Base-by-base conservation (phyloP, 2,113 vertebrate genomes). In the Perca schrenkii region DNA sequence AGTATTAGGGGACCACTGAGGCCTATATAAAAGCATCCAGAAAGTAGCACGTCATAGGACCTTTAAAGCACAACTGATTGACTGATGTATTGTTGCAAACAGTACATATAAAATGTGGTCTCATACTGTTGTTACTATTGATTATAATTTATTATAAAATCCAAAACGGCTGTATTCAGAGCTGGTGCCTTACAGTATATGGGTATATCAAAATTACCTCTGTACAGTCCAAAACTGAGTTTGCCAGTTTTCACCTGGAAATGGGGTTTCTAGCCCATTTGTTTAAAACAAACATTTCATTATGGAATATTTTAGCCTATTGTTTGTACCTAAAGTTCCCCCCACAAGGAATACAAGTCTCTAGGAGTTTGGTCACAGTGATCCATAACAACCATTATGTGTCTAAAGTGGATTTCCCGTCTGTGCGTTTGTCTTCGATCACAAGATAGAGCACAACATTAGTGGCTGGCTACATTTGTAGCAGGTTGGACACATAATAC, bases 81-180 rank as follows among this genome's bases (percentile, higher is more conserved):
- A 66, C 46, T 6, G 4, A n/a, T 36, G 36, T 19, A 25, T 15
- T 25, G 34, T 57, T 56, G 21, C 58, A 57, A 57, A 56, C 22
- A 31, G 21, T 40, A n/a, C 19, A 56, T 58, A 16, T 6, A 25
- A 54, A 36, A 69, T 74, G 2, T 21, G 14, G 14, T 22, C 1
- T 40, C 31, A 16, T 43, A 68, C 36, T 67, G 49, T 58, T 57
- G 36, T 17, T 66, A 36, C 8, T 56, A 57, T 25, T 77, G 34
- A 70, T 60, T 43, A 61, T 50, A 11, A 11, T 11, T 43, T 0
- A 54, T 11, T 68, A 28, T 49, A 8, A 6, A 74, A 52, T 53
- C 13, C 6, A 21, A 43, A 70, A 22, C 4, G 47, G 40, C 52
- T 87, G 67, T 70, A 77, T 74, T 77, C 73, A 80, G 68, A 90